Conservation (phyloP, 2,888 invertebrate species). For the Pemphredon lugubris region DNA sequence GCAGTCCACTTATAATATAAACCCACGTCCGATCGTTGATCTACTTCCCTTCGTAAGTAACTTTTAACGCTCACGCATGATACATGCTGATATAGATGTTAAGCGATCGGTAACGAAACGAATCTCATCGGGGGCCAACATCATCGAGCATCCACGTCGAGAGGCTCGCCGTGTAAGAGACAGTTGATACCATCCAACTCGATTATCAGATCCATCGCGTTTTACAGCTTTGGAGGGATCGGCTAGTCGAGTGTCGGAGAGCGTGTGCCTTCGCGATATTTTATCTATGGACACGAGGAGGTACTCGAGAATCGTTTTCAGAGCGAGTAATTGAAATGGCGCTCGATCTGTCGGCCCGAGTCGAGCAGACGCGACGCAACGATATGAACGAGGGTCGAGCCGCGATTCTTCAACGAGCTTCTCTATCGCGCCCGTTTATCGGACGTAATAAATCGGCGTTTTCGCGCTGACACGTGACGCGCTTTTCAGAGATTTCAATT, state of each 20-base stretch:
- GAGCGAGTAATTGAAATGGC: slow-evolving; percentile 72
- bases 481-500: neutral
- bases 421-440: slow-evolving; percentile 43
- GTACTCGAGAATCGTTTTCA: slow-evolving; percentile 73
- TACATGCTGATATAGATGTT: neutral
- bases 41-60: no score
- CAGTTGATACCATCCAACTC: slow-evolving; percentile 41
- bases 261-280: slow-evolving; percentile 68
- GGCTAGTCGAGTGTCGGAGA: slow-evolving; percentile 27
- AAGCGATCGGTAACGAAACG: neutral
- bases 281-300: slow-evolving; percentile 73
- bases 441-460: slow-evolving; percentile 38
- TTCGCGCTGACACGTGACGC: slow-evolving; percentile 44
- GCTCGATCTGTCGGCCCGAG: slow-evolving; percentile 52
- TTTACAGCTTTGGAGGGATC: slow-evolving; percentile 45
- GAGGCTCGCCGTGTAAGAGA: slow-evolving; percentile 18
- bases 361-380: slow-evolving; percentile 37
- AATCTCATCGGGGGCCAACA: slow-evolving; percentile 12
- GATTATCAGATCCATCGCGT: slow-evolving; percentile 57
- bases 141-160: slow-evolving; percentile 36
- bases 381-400: slow-evolving; percentile 46
- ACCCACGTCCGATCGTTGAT: no score
- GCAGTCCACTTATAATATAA: no score
- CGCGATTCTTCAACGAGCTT: slow-evolving; percentile 23
- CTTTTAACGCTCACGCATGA: neutral